These are phyloP conservation scores for Thera obeliscata DNA, from an alignment of 2,888 invertebrate species.

Conservation along the genomic window DNA sequence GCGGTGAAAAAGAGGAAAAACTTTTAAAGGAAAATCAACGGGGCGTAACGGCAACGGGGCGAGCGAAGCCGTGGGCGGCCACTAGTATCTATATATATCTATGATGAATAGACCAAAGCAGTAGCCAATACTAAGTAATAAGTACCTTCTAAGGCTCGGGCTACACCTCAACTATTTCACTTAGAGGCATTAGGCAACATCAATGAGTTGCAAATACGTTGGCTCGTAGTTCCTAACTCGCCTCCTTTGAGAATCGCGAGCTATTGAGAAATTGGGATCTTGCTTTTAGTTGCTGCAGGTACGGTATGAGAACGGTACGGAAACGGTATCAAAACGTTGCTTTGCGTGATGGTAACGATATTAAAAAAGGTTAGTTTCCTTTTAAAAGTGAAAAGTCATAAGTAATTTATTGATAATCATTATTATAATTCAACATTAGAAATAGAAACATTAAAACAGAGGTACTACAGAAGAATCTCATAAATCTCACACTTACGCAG, in stretches of 20 bases:
- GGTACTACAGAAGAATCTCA: too few relatives aligned
- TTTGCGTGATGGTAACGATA: slow-evolving; percentile 22
- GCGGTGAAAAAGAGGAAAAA: too few relatives aligned
- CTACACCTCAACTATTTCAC: slow-evolving; percentile 37
- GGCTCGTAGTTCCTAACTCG: slow-evolving; percentile 54
- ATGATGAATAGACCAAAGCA: not conserved
- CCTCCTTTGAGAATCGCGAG: slow-evolving; percentile 56
- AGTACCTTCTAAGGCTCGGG: slow-evolving; percentile 3
- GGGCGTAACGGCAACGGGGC: too few relatives aligned
- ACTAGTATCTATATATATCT: too few relatives aligned
- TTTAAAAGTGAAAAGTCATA: not conserved
- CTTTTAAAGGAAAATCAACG: too few relatives aligned
- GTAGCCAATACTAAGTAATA: slow-evolving; percentile 1
- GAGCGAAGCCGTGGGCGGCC: too few relatives aligned
- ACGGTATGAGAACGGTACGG: slow-evolving; percentile 31
- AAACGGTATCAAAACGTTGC: slow-evolving; percentile 17
- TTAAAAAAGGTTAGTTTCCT: not conserved
- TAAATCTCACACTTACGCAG: too few relatives aligned
- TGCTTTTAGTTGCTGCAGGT: slow-evolving; percentile 28
- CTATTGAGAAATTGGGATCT: slow-evolving; percentile 34
- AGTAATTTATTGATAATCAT: too few relatives aligned
- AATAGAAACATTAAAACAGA: too few relatives aligned
- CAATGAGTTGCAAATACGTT: slow-evolving; percentile 54
- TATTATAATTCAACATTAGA: too few relatives aligned
- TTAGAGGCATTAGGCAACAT: slow-evolving; percentile 39